Base-by-base conservation (phyloP, 2,888 invertebrate genomes). In the Euproctis similis region DNA sequence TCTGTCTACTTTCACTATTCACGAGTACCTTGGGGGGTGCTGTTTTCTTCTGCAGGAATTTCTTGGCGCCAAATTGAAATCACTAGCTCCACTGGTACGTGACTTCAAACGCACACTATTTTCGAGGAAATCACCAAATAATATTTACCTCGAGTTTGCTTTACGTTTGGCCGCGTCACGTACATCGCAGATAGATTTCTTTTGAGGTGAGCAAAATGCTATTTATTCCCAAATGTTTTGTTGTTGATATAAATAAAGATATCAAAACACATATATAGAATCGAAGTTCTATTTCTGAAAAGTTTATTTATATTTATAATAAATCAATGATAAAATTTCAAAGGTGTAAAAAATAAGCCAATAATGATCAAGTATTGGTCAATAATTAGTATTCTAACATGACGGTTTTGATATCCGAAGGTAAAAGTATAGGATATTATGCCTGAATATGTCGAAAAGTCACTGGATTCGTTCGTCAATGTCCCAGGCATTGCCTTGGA, bases 201-300 rank as follows among this genome's bases (percentile, higher is more conserved):
- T 70, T 74, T 69, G 69, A 69, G 59, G 70, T 66, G 63, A 62
- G n/a, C n/a, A 68, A 73, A 71, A 71, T 68, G 66, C 58, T 68
- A 59, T 66, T 59, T 69, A 70, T 70, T 67, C 62, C 62, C 63
- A 35, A 39, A 62, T 46, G 65, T 49, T 49, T 61, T 61, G 59
- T 57, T 54, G 54, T 52, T n/a, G n/a, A 46, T 41, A 46, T 39
- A 14, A 6, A 14, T 6, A 14, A 14, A 6, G 14, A n/a, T n/a
- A n/a, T n/a, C n/a, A n/a, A n/a, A n/a, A n/a, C n/a, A n/a, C n/a
- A n/a, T n/a, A n/a, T n/a, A n/a, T n/a, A n/a, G n/a, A n/a, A n/a
- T n/a, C n/a, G n/a, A n/a, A n/a, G n/a, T n/a, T n/a, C n/a, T n/a
- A n/a, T n/a, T n/a, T n/a, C n/a, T n/a, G n/a, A n/a, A n/a, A n/a